These are phyloP conservation scores for Nesidiocoris tenuis DNA, from an alignment of 2,888 invertebrate species.

Conservation along the genomic window DNA sequence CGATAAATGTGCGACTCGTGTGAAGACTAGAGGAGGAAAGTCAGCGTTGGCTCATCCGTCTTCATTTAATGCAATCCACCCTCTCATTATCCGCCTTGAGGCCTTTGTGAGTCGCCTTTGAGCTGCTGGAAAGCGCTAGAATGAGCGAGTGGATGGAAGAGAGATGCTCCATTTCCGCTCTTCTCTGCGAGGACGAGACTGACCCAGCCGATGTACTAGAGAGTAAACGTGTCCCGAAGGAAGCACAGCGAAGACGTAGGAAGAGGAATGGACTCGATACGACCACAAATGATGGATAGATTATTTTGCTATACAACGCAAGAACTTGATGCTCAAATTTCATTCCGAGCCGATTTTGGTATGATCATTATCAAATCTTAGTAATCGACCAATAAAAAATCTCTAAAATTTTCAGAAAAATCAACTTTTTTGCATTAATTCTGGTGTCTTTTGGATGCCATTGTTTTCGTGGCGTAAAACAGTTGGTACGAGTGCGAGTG, in stretches of 20 bases:
- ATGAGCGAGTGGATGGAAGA: background rate
- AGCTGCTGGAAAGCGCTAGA: background rate
- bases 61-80: background rate
- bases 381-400: too few species aligned
- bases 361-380: too few species aligned
- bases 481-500: too few species aligned
- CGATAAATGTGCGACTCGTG: background rate
- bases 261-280: background rate
- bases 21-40: too few species aligned
- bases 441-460: too few species aligned
- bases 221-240: too few species aligned
- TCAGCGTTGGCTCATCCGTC: background rate
- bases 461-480: too few species aligned
- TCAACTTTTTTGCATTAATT: too few species aligned
- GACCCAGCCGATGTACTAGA: too few species aligned
- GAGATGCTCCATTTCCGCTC: background rate
- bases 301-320: background rate
- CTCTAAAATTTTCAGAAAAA: too few species aligned
- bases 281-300: background rate
- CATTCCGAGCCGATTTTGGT: too few species aligned
- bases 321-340: background rate
- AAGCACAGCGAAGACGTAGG: background rate
- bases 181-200: too few species aligned
- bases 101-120: background rate
- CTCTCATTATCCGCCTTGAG: background rate